These are phyloP conservation scores for Hipparchia semele DNA, from an alignment of 2,888 invertebrate genomes.

Conservation along the genomic window DNA sequence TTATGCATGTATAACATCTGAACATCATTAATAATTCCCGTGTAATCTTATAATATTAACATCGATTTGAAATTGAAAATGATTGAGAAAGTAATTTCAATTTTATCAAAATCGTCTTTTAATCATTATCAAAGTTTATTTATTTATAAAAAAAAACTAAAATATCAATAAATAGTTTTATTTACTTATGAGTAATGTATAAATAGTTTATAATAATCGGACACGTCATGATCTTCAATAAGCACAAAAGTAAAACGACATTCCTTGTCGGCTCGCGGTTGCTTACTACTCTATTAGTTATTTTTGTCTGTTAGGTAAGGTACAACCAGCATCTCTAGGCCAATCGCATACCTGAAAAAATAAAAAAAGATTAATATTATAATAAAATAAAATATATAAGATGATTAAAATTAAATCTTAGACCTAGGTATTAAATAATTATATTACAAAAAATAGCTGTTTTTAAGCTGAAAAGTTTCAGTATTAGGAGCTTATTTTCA, in stretches of 20 bases:
- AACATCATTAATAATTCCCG: background rate
- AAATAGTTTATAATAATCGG: background rate
- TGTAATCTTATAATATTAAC: background rate
- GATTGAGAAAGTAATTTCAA: background rate
- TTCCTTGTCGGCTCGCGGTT: background rate
- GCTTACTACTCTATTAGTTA: background rate
- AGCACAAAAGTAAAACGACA: background rate
- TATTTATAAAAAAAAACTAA: background rate
- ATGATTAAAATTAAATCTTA: too few species aligned
- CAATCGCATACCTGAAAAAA: constrained; percentile 38
- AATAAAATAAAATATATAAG: too few species aligned
- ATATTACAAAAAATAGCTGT: too few species aligned
- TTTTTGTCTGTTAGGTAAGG: constrained; percentile 7
- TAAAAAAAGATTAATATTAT: too few species aligned
- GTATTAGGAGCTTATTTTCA: too few species aligned
- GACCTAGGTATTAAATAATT: too few species aligned
- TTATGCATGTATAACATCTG: background rate
- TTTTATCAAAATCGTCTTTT: background rate
- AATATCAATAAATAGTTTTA: constrained; percentile 6
- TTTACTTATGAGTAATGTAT: background rate
- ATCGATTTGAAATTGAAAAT: background rate
- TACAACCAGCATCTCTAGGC: constrained; percentile 56
- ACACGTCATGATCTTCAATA: background rate
- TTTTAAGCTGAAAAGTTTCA: too few species aligned
- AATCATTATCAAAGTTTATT: background rate